These are phyloP conservation scores for Hydrotaea cyrtoneurina DNA, from an alignment of 2,888 invertebrate genomes.

Conservation along the genomic window DNA sequence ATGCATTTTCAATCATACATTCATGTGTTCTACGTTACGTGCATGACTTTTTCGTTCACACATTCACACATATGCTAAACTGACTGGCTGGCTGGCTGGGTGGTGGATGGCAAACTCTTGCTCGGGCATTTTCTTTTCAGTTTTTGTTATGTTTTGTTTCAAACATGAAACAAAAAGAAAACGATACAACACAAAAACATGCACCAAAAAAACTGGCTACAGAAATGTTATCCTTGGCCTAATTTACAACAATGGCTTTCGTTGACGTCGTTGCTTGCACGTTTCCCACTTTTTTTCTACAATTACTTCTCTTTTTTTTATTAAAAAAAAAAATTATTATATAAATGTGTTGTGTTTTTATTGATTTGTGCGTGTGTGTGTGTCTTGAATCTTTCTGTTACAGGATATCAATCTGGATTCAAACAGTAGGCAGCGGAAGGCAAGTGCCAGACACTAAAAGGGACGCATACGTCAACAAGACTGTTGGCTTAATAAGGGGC, in stretches of 20 bases:
- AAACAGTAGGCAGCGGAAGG: no score
- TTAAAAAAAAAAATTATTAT: no score
- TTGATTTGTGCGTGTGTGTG: no score
- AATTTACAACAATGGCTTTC: conserved; percentile 19
- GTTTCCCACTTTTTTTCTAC: background rate
- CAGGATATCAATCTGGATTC: no score
- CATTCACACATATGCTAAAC: no score
- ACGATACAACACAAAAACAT: background rate
- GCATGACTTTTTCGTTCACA: no score
- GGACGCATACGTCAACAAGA: no score
- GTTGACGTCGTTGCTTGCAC: background rate
- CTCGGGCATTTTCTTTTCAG: background rate
- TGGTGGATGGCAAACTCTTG: background rate
- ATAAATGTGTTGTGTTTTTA: no score
- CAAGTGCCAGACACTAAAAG: no score
- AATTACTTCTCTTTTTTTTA: background rate
- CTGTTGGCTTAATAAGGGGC: no score
- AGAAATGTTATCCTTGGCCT: conserved; percentile 28
- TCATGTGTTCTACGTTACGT: background rate
- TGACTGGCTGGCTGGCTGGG: no score
- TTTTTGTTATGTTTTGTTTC: background rate
- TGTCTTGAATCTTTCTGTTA: no score
- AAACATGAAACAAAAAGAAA: background rate
- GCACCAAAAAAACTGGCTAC: background rate
- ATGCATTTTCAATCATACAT: conserved; percentile 11